A percentile compares a stretch with the other conserved stretches of the same genome.
Conservation (phyloP, 1,140 invertebrate genomes). For the Pachypeltis micranthus region DNA sequence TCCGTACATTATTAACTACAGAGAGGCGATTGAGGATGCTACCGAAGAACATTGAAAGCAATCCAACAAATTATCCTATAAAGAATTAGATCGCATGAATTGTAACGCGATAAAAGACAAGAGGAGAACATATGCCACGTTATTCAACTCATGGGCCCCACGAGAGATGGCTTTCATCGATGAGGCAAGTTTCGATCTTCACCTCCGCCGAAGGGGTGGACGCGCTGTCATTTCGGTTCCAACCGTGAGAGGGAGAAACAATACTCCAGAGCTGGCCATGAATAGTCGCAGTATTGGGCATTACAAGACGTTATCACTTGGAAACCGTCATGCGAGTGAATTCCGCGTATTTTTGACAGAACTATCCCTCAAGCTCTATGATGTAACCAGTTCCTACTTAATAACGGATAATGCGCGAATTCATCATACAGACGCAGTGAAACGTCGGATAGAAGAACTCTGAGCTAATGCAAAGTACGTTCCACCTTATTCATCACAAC, state of each 20-base stretch:
- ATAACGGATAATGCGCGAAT: neutral
- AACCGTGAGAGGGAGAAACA: neutral
- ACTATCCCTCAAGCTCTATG: neutral
- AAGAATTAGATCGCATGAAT: too few species aligned
- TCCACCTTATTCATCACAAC: neutral
- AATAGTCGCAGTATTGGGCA: neutral
- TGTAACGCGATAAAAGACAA: too few species aligned
- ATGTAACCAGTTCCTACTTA: neutral
- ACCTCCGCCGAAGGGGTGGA: too few species aligned
- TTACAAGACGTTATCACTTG: neutral
- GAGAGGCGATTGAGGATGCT: too few species aligned
- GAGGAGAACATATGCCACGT: too few species aligned
- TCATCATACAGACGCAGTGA: neutral
- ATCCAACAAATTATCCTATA: too few species aligned
- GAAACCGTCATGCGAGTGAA: neutral
- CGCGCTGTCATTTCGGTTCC: too few species aligned
- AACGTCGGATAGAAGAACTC: neutral
- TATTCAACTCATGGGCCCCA: too few species aligned
- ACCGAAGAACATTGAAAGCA: too few species aligned
- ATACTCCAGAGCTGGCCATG: neutral
- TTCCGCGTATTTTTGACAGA: neutral
- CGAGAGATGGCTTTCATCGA: too few species aligned
- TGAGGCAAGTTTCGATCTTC: too few species aligned
- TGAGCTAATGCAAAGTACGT: neutral
- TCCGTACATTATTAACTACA: too few species aligned